These are phyloP conservation scores for Osmerus eperlanus DNA, from an alignment of 2,113 vertebrate species.

Conservation along the genomic window DNA sequence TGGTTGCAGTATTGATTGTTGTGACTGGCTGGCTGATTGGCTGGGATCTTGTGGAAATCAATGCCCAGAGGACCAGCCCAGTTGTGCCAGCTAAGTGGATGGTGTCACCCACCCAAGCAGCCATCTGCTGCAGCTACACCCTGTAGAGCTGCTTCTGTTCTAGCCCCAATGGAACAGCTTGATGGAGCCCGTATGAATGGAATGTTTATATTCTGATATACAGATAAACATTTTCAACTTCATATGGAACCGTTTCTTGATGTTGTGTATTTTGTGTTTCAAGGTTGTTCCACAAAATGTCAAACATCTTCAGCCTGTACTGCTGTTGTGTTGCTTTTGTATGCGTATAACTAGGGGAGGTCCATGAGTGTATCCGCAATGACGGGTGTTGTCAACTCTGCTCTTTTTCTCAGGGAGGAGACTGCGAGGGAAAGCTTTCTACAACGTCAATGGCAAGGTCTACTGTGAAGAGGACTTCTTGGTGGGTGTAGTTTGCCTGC, in stretches of 20 bases:
- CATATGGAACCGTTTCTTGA: too few relatives aligned
- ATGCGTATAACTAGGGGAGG: not conserved
- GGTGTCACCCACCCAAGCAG: not conserved
- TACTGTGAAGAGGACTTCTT: slow-evolving; percentile 99
- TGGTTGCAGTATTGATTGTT: slow-evolving; percentile 51
- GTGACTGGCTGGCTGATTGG: slow-evolving; percentile 36
- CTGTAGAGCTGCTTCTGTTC: slow-evolving; percentile 4
- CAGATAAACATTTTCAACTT: too few relatives aligned
- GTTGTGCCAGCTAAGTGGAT: slow-evolving; percentile 7
- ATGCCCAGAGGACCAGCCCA: slow-evolving; percentile 25
- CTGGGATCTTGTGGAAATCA: slow-evolving; percentile 33
- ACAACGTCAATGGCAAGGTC: slow-evolving; percentile 95
- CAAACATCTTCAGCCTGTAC: too few relatives aligned
- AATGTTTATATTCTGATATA: too few relatives aligned
- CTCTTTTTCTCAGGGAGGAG: slow-evolving; percentile 80
- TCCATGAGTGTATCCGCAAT: not conserved
- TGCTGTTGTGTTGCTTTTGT: not conserved
- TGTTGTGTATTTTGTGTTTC: too few relatives aligned
- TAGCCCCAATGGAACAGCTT: slow-evolving; percentile 1
- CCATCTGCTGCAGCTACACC: slow-evolving; percentile 40
- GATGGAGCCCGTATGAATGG: too few relatives aligned
- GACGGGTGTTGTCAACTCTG: not conserved
- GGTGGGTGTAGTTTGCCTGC: slow-evolving; percentile 74
- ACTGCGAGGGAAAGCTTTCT: slow-evolving; percentile 95
- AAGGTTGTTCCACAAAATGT: too few relatives aligned